phyloP scores from a whole-genome alignment of 2,888 invertebrate genomes.

The Ecdyonurus torrentis region DNA sequence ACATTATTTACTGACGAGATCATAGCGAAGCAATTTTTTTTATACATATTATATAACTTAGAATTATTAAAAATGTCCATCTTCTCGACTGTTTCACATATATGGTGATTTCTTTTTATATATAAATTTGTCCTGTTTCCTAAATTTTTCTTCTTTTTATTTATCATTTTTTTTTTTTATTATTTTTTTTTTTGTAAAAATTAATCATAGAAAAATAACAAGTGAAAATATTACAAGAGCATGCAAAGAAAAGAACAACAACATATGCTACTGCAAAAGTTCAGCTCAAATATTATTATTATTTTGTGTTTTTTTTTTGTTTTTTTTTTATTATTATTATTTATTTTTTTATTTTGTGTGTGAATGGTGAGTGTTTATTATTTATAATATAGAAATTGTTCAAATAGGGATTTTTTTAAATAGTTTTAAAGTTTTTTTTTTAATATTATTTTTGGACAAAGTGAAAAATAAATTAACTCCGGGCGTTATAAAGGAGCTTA shows the following conservation, averaged over 20 bases:
- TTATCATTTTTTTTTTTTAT: neutral
- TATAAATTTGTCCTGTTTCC: neutral
- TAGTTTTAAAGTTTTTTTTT: neutral
- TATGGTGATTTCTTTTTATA: neutral
- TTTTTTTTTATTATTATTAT: neutral
- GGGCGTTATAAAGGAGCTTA: neutral
- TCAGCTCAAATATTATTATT: neutral
- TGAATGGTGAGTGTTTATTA: no score
- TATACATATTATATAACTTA: neutral
- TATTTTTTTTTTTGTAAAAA: neutral
- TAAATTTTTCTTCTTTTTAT: neutral
- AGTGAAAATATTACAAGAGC: constrained; percentile 15
- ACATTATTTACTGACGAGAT: neutral
- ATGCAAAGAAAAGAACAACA: constrained; percentile 14
- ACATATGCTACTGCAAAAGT: constrained; percentile 8
- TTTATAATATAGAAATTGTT: neutral
- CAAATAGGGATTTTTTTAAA: neutral
- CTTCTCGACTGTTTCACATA: neutral
- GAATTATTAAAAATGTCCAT: neutral
- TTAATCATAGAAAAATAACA: constrained; percentile 15
- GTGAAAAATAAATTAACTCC: neutral
- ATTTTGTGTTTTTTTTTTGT: neutral
- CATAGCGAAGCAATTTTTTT: neutral
- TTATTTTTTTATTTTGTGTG: neutral
- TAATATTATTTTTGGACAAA: no score